Conservation (phyloP, 2,797 vertebrate species). For the Hybognathus amarus region DNA sequence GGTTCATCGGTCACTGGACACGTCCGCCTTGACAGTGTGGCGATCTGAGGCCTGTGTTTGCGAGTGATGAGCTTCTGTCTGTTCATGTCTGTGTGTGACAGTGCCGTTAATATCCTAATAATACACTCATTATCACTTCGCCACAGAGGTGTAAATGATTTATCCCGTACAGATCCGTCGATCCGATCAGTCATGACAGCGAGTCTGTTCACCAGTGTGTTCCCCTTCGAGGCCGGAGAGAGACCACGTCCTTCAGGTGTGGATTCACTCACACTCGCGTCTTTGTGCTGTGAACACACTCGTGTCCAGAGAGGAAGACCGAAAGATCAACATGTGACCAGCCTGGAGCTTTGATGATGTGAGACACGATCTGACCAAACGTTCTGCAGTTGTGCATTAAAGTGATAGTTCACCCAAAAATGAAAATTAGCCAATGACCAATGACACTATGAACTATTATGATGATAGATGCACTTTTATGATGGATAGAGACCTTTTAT, state of each 20-base stretch:
- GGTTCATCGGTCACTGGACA: not conserved
- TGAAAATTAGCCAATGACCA: too few relatives aligned
- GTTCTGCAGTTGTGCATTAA: too few relatives aligned
- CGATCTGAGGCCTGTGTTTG: constrained; percentile 30
- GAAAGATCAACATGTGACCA: too few relatives aligned
- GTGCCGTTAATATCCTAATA: constrained; percentile 52
- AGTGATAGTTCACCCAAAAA: too few relatives aligned
- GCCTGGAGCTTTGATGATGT: too few relatives aligned
- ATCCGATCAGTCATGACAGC: constrained; percentile 37
- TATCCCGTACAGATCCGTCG: constrained; percentile 25
- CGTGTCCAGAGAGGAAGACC: too few relatives aligned
- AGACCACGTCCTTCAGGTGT: constrained; percentile 60
- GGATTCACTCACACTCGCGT: constrained; percentile 42
- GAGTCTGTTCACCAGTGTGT: not conserved
- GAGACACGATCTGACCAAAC: too few relatives aligned
- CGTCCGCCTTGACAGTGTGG: constrained; percentile 20
- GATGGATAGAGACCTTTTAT: too few relatives aligned
- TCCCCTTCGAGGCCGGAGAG: constrained; percentile 6
- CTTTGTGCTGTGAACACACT: constrained; percentile 79
- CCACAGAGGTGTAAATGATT: constrained; percentile 61
- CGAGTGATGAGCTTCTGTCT: constrained; percentile 45
- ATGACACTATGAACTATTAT: too few relatives aligned
- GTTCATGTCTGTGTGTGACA: constrained; percentile 52
- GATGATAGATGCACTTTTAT: too few relatives aligned
- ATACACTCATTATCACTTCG: constrained; percentile 62